A percentile compares a stretch with the other conserved stretches of the same genome.
These are phyloP conservation scores for Cheilosia scutellata DNA, from an alignment of 2,888 invertebrate genomes.

Conservation along the genomic window DNA sequence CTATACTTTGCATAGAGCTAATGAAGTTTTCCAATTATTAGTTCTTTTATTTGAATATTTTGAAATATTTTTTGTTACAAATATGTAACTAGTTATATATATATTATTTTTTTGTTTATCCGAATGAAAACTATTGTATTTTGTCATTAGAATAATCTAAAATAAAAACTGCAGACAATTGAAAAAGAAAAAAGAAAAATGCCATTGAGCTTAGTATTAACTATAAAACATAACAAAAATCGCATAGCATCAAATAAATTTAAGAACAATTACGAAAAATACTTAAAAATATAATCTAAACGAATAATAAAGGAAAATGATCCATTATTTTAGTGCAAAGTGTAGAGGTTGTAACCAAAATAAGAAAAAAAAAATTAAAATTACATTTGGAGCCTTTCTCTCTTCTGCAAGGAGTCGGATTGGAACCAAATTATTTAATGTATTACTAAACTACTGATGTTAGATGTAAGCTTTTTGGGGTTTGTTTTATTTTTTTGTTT, in stretches of 20 bases:
- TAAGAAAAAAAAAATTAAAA: constrained; percentile 26
- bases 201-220: constrained; percentile 11
- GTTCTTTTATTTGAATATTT: constrained; percentile 50
- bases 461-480: constrained; percentile 15
- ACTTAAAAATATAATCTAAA: constrained; percentile 60
- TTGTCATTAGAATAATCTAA: background rate
- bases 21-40: constrained; percentile 89
- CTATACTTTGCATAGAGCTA: constrained; percentile 97
- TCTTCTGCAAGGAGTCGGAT: constrained; percentile 24
- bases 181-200: background rate
- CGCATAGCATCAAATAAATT: constrained; percentile 44
- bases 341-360: constrained; percentile 91
- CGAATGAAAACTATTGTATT: background rate
- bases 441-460: background rate
- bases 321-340: constrained; percentile 96
- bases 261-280: constrained; percentile 75
- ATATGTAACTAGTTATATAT: background rate
- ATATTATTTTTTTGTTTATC: constrained; percentile 3
- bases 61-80: constrained; percentile 28
- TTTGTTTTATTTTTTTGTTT: background rate
- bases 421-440: background rate
- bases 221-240: constrained; percentile 4
- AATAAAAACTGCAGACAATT: background rate
- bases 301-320: constrained; percentile 81
- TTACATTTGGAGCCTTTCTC: constrained; percentile 17